A percentile compares a stretch with the other conserved stretches of the same genome.
Evolutionary conservation across 2,113 vertebrate genomes (phyloP).

Genomic region (Laticauda laticaudata): DNA sequence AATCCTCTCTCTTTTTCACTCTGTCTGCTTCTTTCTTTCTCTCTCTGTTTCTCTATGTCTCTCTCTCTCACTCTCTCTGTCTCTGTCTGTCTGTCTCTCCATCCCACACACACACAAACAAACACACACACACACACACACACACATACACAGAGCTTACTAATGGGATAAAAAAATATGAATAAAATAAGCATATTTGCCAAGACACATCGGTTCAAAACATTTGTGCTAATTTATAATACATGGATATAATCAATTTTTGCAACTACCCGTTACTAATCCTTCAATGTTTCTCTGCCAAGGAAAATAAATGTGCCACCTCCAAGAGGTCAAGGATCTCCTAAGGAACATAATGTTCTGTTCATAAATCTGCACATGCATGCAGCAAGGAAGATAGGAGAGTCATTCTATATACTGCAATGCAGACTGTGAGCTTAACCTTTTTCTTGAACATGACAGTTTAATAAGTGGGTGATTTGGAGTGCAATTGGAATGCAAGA

Average conservation of each 20-base stretch:
- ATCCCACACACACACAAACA: too few relatives aligned
- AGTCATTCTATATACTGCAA: slow-evolving; percentile 18
- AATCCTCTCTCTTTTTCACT: neutral
- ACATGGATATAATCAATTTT: slow-evolving; percentile 25
- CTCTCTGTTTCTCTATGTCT: too few relatives aligned
- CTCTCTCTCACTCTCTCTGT: too few relatives aligned
- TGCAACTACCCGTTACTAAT: slow-evolving; percentile 25
- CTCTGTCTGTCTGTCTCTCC: too few relatives aligned
- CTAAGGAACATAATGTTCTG: slow-evolving; percentile 37
- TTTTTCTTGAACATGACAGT: slow-evolving; percentile 41
- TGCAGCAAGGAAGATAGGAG: neutral
- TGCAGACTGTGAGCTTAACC: slow-evolving; percentile 8
- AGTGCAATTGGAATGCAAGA: neutral
- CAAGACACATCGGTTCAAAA: slow-evolving; percentile 6
- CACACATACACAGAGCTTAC: too few relatives aligned
- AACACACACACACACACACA: too few relatives aligned
- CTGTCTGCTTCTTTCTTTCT: neutral
- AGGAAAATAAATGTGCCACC: slow-evolving; percentile 29
- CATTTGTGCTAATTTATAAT: slow-evolving; percentile 15
- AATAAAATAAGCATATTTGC: slow-evolving; percentile 12
- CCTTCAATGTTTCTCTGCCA: slow-evolving; percentile 36
- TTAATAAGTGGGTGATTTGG: slow-evolving; percentile 27
- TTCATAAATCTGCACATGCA: slow-evolving; percentile 39
- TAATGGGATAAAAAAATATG: neutral
- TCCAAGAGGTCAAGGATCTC: slow-evolving; percentile 43